A percentile compares a stretch with the other conserved stretches of the same genome.
These are phyloP conservation scores for Paracentrotus lividus DNA, from an alignment of 53 echinoderm and acorn worm species.

Conservation along the genomic window DNA sequence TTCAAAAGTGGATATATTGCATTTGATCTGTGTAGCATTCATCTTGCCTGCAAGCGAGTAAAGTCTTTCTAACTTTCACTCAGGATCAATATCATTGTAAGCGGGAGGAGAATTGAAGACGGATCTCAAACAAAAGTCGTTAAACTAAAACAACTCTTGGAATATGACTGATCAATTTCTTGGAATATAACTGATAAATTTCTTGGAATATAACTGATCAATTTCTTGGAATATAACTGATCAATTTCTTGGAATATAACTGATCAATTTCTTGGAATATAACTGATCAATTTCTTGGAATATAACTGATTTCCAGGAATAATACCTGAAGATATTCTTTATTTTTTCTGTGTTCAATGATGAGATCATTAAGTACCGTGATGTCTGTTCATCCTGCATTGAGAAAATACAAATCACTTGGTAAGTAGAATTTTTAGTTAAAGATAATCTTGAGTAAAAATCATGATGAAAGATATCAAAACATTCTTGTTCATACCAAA, in stretches of 20 bases:
- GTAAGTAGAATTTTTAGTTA: no score
- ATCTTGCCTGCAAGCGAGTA: neutral
- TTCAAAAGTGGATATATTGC: neutral
- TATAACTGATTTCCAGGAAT: no score
- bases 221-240: neutral
- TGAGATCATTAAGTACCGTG: slow-evolving; percentile 51
- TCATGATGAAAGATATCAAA: no score
- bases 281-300: neutral
- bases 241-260: no score
- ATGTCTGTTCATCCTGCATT: slow-evolving; percentile 34
- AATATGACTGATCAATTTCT: neutral
- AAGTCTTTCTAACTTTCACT: no score
- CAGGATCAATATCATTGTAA: neutral
- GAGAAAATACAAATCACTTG: slow-evolving; percentile 47
- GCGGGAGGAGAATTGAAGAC: neutral
- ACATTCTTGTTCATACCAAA: no score
- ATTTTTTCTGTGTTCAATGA: slow-evolving; percentile 8
- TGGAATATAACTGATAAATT: neutral
- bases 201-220: no score
- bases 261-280: neutral
- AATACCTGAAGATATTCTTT: neutral
- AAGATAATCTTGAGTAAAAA: no score
- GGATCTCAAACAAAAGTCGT: neutral
- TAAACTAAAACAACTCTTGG: neutral
- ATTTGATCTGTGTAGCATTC: neutral